Base-by-base conservation (phyloP, 2,113 vertebrate genomes). In the Brachyistius frenatus region DNA sequence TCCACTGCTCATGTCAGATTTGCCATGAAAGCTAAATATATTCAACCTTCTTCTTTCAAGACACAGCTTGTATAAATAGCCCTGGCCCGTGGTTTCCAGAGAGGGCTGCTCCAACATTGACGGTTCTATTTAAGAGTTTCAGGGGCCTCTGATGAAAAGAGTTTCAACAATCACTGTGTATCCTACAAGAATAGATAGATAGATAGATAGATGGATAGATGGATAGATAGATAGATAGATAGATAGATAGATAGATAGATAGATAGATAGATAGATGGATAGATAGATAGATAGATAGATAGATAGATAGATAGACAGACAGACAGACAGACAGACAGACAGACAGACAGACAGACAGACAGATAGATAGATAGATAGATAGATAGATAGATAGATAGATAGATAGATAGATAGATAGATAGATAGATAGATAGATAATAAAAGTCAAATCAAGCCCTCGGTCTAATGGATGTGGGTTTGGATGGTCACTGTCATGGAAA, bases 41-140 rank as follows among this genome's bases (percentile, higher is more conserved):
- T 81, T 60, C 30, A 85, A 44, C 36, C 70, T 47, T 80, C 70
- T 47, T 80, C 46, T 62, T 72, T 54, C 33, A 56, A 58, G 31
- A 50, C 3, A 39, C 16, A 15, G 41, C 15, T 80, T 57, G 68
- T 39, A 68, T 73, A 81, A 80, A 78, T 67, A 76, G 66, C 61
- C 9, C 74, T 39, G 58, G 47, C 52, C 55, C 73, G 65, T 57
- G 54, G 60, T 66, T 49, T 63, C 53, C 39, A 65, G 37, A 33
- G 61, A 69, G 6, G 30, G 10, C 66, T 62, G 13, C n/a, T 46
- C 55, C 13, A 15, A 72, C 39, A 75, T 7, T 50, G 10, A 63
- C 5, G 11, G 57, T 33, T 56, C 54, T 63, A 61, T 46, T 57
- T 35, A 23, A 23, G 50, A 13, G 3, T 31, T 69, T 58, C 15